Evolutionary conservation across 2,888 invertebrate species (phyloP).

Genomic region (Agonopterix heracliana): DNA sequence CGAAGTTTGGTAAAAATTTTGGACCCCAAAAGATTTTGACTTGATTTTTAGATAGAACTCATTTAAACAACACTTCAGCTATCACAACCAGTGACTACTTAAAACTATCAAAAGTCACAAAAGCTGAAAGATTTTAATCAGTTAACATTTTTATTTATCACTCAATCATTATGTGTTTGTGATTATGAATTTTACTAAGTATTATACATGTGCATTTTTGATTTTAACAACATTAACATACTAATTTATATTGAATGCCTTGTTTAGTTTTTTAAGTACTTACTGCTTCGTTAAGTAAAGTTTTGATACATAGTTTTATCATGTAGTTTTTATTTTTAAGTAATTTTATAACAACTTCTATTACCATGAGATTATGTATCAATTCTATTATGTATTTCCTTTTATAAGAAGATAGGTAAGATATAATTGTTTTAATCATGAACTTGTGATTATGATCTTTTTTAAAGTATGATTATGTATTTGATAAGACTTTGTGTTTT

Average conservation of each 20-base stretch:
- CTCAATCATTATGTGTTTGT: conserved; percentile 47
- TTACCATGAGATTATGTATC: conserved; percentile 59
- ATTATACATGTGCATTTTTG: conserved; percentile 55
- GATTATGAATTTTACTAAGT: conserved; percentile 44
- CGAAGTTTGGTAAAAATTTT: conserved; percentile 31
- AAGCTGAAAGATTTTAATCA: conserved; percentile 59
- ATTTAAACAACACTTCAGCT: conserved; percentile 22
- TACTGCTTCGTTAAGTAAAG: conserved; percentile 35
- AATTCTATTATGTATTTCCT: conserved; percentile 37
- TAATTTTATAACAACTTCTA: conserved; percentile 7
- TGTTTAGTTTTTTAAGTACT: conserved; percentile 37
- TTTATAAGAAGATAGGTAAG: conserved; percentile 29
- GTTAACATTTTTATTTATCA: conserved; percentile 53
- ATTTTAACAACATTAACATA: conserved; percentile 74
- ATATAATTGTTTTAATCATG: conserved; percentile 65
- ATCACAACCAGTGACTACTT: conserved; percentile 2
- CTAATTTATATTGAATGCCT: conserved; percentile 59
- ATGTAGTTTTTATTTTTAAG: conserved; percentile 11
- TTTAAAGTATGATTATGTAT: conserved; percentile 62
- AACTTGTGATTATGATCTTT: conserved; percentile 61
- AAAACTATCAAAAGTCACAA: not conserved
- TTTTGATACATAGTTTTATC: conserved; percentile 58
- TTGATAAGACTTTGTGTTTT: conserved; percentile 37
- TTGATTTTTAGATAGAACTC: conserved; percentile 60
- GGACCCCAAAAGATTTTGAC: conserved; percentile 51